Percentiles rank a stretch among this genome's conserved stretches.
Evolutionary conservation across 2,797 vertebrate genomes (phyloP).

Genomic region (Tinamus major): DNA sequence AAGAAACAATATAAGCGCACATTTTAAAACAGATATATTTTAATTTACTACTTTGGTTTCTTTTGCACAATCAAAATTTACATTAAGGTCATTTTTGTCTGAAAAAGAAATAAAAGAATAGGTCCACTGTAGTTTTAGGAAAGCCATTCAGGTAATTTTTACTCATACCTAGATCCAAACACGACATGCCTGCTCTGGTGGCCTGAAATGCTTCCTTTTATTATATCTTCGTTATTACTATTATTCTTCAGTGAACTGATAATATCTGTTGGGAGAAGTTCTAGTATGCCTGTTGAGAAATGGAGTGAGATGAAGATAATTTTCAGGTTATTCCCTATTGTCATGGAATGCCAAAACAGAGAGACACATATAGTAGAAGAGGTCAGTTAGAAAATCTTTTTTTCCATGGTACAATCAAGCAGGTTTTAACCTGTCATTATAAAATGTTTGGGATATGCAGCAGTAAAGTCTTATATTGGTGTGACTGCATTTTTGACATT

Average conservation of each 20-base stretch:
- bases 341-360: neutral
- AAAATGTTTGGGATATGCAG: neutral
- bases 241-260: slow-evolving; percentile 13
- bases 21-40: neutral
- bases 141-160: neutral
- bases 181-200: neutral
- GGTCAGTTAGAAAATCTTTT: neutral
- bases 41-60: neutral
- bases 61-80: neutral
- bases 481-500: neutral
- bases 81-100: neutral
- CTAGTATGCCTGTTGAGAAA: neutral
- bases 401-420: neutral
- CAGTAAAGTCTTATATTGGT: neutral
- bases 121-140: neutral
- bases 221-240: neutral
- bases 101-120: neutral
- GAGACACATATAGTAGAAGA: neutral
- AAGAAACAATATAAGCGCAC: neutral
- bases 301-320: slow-evolving; percentile 12
- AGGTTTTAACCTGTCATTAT: neutral
- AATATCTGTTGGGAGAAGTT: neutral
- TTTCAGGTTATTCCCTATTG: slow-evolving; percentile 12
- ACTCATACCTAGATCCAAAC: neutral
- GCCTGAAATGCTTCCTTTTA: neutral